These are phyloP conservation scores for Oikopleura albicans DNA, from an alignment of 23 tunicate genomes.

Conservation along the genomic window DNA sequence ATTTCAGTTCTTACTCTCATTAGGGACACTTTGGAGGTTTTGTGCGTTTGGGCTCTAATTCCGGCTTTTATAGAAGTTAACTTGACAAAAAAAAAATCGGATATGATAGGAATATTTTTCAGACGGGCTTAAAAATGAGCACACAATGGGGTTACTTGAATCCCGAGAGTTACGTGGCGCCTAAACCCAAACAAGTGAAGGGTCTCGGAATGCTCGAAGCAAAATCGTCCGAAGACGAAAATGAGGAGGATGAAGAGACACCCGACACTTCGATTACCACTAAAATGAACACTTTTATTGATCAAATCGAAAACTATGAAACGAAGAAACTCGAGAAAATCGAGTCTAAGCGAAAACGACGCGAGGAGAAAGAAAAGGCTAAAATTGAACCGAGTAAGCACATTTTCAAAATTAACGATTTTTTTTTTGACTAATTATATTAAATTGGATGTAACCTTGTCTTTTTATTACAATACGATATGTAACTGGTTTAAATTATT, in stretches of 20 bases:
- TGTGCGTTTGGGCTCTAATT: background rate
- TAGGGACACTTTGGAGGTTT: no score
- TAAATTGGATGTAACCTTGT: no score
- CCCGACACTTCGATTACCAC: background rate
- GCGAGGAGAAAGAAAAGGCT: background rate
- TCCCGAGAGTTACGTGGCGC: background rate
- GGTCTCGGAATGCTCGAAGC: background rate
- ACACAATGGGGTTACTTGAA: slow-evolving; percentile 11
- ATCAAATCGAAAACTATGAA: background rate
- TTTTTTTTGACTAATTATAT: no score
- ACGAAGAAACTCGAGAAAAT: background rate
- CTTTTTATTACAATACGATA: no score
- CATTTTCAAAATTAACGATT: no score
- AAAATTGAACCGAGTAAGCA: slow-evolving; percentile 17
- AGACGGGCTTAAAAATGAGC: background rate
- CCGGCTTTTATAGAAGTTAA: background rate
- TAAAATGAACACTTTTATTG: background rate
- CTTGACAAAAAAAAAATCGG: background rate
- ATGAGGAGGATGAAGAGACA: background rate
- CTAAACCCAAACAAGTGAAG: background rate
- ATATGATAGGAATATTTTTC: background rate
- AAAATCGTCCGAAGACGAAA: background rate
- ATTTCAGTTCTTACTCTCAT: no score
- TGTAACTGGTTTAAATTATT: no score
- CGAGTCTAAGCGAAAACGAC: background rate